Conservation (phyloP, 2,797 vertebrate species). For the Fistularia commersonii region DNA sequence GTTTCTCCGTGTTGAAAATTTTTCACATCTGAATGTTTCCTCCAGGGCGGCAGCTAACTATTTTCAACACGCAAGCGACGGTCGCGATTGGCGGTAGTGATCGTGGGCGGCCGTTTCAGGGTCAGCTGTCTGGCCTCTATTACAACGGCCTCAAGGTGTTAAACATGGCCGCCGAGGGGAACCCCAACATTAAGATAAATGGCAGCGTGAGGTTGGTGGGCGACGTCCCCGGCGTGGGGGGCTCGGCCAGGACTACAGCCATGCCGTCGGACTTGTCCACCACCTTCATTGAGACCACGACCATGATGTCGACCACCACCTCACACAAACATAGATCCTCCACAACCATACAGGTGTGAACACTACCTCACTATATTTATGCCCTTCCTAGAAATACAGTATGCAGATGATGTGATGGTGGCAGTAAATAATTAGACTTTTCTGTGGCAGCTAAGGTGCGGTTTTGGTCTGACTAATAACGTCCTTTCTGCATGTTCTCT, state of each 20-base stretch:
- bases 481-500: slow-evolving; percentile 18
- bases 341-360: slow-evolving; percentile 87
- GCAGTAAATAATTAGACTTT: too few species aligned
- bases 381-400: too few species aligned
- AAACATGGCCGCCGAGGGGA: slow-evolving; percentile 94
- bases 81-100: slow-evolving; percentile 93
- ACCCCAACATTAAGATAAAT: slow-evolving; percentile 91
- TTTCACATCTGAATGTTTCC: slow-evolving; percentile 39
- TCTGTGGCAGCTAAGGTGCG: too few species aligned
- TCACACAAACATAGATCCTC: slow-evolving; percentile 92
- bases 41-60: slow-evolving; percentile 95
- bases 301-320: slow-evolving; percentile 96
- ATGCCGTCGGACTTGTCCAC: slow-evolving; percentile 92
- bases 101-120: slow-evolving; percentile 91
- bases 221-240: slow-evolving; percentile 85
- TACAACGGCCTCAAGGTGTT: slow-evolving; percentile 97
- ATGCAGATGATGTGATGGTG: too few species aligned
- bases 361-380: neutral
- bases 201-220: slow-evolving; percentile 96
- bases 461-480: neutral
- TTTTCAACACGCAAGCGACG: slow-evolving; percentile 99
- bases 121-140: slow-evolving; percentile 96
- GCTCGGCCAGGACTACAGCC: slow-evolving; percentile 87
- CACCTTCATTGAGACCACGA: slow-evolving; percentile 95
- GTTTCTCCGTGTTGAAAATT: slow-evolving; percentile 5